phyloP scores from a whole-genome alignment of 1,140 invertebrate species.

The Cephus cinctus region DNA sequence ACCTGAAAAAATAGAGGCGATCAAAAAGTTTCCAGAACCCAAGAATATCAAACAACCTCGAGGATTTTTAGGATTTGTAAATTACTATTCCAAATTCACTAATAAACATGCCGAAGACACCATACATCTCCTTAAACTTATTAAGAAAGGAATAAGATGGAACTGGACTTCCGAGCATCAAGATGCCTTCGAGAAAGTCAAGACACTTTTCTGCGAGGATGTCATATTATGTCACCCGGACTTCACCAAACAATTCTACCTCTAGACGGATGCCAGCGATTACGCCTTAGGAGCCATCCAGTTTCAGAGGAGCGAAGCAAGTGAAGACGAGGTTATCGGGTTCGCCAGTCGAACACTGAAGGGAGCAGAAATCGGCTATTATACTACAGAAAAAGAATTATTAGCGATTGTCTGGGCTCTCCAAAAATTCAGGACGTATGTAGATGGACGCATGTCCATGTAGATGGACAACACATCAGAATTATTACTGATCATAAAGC shows the following conservation, averaged over 20 bases:
- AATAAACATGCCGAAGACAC: conserved; percentile 20
- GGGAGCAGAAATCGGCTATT: conserved; percentile 21
- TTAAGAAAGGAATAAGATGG: conserved; percentile 24
- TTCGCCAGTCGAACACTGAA: conserved; percentile 19
- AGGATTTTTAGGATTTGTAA: conserved; percentile 48
- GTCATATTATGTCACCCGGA: conserved; percentile 34
- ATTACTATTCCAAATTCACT: conserved; percentile 48
- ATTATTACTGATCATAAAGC: conserved; percentile 55
- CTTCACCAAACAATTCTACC: conserved; percentile 23
- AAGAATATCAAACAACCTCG: conserved; percentile 36
- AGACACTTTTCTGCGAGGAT: conserved; percentile 5
- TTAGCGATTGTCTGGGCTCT: conserved; percentile 48
- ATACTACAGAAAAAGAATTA: conserved; percentile 37
- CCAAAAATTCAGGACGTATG: conserved; percentile 39
- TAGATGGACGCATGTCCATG: too few relatives aligned
- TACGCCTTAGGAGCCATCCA: conserved; percentile 33
- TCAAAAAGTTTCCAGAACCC: conserved; percentile 30
- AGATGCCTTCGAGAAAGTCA: conserved; percentile 17
- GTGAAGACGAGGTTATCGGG: background rate
- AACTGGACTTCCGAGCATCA: conserved; percentile 15
- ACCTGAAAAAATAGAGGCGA: conserved; percentile 29
- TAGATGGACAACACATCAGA: conserved; percentile 31
- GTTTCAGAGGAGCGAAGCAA: conserved; percentile 20
- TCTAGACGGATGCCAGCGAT: conserved; percentile 25
- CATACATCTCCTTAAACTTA: conserved; percentile 29